A percentile compares a stretch with the other conserved stretches of the same genome.
Conservation (phyloP, 2,113 vertebrate genomes). For the human (Homo sapiens) region GRCh38 chr7:127892001-127892500, state of each 20-base stretch:
- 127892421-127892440: not conserved
- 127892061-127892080: not conserved
- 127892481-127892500: not conserved
- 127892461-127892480: not conserved
- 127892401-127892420: not conserved
- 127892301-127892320: accelerated
- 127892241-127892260: not conserved
- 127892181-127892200: constrained; percentile 41
- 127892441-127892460: not conserved
- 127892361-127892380: not conserved
- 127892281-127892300: not conserved
- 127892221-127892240: not conserved
- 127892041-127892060: not conserved
- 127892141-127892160: constrained; percentile 57
- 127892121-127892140: constrained; percentile 51
- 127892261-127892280: not conserved
- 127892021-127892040: not conserved
- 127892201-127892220: constrained; percentile 53
- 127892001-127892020: not conserved
- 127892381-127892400: not conserved
- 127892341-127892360: not conserved
- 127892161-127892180: not conserved
- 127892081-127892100: constrained; percentile 41
- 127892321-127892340: not conserved
- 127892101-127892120: constrained; percentile 30